These are phyloP conservation scores for Mythimna ferrago DNA, from an alignment of 2,888 invertebrate species.

Conservation along the genomic window DNA sequence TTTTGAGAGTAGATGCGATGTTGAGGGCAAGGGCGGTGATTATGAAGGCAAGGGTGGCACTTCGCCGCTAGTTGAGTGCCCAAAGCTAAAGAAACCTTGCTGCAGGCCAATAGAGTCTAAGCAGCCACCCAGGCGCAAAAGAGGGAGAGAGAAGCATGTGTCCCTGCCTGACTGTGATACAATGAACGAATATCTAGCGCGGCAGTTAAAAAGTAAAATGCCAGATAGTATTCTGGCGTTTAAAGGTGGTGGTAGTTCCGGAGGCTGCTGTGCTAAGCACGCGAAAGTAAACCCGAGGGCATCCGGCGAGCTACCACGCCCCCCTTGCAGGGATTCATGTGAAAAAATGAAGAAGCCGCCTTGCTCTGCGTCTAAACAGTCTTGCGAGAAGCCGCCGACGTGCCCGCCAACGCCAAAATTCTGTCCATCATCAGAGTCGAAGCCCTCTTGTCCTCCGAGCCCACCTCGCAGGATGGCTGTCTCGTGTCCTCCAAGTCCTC, in stretches of 20 bases:
- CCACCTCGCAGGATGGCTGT: neutral
- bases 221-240: conserved; percentile 71
- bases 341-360: conserved; percentile 58
- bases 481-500: neutral
- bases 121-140: conserved; percentile 39
- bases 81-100: conserved; percentile 58
- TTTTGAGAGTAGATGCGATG: conserved; percentile 45
- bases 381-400: conserved; percentile 34
- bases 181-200: conserved; percentile 53
- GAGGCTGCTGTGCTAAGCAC: conserved; percentile 61
- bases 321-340: conserved; percentile 66
- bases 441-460: conserved; percentile 1
- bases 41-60: neutral
- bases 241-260: conserved; percentile 61
- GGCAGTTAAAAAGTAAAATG: conserved; percentile 40
- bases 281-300: conserved; percentile 59
- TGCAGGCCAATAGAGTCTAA: conserved; percentile 40
- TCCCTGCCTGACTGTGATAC: conserved; percentile 71
- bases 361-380: conserved; percentile 47
- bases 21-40: neutral
- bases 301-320: conserved; percentile 62
- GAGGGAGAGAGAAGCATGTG: conserved; percentile 74
- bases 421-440: neutral
- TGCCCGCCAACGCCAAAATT: conserved; percentile 2
- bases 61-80: conserved; percentile 35